A percentile compares a stretch with the other conserved stretches of the same genome.
These are phyloP conservation scores for Athalia circularis DNA, from an alignment of 2,888 invertebrate genomes.

Conservation along the genomic window DNA sequence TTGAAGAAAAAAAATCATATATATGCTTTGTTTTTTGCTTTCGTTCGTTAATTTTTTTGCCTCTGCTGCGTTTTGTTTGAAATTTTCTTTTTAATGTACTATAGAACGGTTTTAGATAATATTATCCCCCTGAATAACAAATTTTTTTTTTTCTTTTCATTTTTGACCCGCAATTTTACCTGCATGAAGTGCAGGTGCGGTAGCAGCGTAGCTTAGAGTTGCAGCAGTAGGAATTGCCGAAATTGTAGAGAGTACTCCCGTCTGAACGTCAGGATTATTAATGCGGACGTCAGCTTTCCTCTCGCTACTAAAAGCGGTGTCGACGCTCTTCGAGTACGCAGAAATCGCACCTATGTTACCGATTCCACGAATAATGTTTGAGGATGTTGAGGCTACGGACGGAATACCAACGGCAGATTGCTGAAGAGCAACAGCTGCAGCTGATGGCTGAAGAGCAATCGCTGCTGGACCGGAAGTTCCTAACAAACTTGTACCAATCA, in stretches of 20 bases:
- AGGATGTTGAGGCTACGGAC: slow-evolving; percentile 54
- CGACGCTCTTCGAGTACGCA: slow-evolving; percentile 56
- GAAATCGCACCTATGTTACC: slow-evolving; percentile 59
- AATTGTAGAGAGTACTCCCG: slow-evolving; percentile 51
- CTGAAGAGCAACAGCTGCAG: slow-evolving; percentile 46
- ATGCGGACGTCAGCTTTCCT: slow-evolving; percentile 59
- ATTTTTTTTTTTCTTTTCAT: neutral
- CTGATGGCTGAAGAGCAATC: slow-evolving; percentile 52
- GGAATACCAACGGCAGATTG: slow-evolving; percentile 49
- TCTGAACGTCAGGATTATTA: slow-evolving; percentile 57
- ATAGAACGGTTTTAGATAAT: neutral
- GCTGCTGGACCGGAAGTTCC: slow-evolving; percentile 54
- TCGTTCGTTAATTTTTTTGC: no score
- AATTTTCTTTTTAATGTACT: no score
- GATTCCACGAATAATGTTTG: slow-evolving; percentile 59
- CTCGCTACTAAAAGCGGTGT: slow-evolving; percentile 58
- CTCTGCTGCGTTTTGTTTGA: no score
- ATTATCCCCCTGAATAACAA: neutral
- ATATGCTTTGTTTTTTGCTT: no score
- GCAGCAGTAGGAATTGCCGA: neutral
- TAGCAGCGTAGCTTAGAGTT: slow-evolving; percentile 47
- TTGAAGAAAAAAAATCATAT: no score
- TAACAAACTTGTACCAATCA: slow-evolving; percentile 58
- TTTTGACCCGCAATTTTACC: slow-evolving; percentile 50
- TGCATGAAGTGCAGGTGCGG: slow-evolving; percentile 54